A percentile compares a stretch with the other conserved stretches of the same genome.
phyloP scores from a whole-genome alignment of 2,797 vertebrate species.

The Pseudochaenichthys georgianus region DNA sequence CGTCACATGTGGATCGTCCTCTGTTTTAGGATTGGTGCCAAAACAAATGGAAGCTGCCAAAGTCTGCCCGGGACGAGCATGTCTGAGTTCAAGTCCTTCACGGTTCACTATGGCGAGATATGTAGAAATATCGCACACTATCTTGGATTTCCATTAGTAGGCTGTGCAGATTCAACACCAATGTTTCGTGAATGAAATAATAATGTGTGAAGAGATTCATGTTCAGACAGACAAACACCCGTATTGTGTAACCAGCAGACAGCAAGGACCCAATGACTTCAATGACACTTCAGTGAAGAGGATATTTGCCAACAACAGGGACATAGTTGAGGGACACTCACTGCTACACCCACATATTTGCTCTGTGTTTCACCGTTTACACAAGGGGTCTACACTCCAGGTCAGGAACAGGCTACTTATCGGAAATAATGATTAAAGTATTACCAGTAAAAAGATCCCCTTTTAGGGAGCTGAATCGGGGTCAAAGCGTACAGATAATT shows the following conservation, averaged over 20 bases:
- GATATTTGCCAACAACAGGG: constrained; percentile 65
- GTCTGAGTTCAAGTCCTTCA: constrained; percentile 16
- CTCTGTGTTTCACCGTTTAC: constrained; percentile 42
- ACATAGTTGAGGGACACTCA: constrained; percentile 45
- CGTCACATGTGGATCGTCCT: constrained; percentile 53
- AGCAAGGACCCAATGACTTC: constrained; percentile 42
- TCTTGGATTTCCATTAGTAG: neutral
- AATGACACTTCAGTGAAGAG: constrained; percentile 52
- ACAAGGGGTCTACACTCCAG: constrained; percentile 22
- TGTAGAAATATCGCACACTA: constrained; percentile 1
- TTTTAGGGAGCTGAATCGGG: neutral
- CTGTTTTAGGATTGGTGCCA: constrained; percentile 62
- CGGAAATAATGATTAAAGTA: constrained; percentile 8
- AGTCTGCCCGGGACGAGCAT: constrained; percentile 20
- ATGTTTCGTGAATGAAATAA: constrained; percentile 6
- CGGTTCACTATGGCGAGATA: neutral
- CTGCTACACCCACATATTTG: constrained; percentile 50
- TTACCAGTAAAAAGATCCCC: neutral
- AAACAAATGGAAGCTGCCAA: constrained; percentile 67
- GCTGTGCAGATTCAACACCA: neutral
- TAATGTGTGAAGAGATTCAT: neutral
- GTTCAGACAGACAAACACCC: constrained; percentile 30
- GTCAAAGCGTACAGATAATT: too few species aligned
- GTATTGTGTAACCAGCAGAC: constrained; percentile 21
- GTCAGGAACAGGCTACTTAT: constrained; percentile 27